Base-by-base conservation (phyloP, 2,888 invertebrate genomes). In the Dasysyrphus tricinctus region DNA sequence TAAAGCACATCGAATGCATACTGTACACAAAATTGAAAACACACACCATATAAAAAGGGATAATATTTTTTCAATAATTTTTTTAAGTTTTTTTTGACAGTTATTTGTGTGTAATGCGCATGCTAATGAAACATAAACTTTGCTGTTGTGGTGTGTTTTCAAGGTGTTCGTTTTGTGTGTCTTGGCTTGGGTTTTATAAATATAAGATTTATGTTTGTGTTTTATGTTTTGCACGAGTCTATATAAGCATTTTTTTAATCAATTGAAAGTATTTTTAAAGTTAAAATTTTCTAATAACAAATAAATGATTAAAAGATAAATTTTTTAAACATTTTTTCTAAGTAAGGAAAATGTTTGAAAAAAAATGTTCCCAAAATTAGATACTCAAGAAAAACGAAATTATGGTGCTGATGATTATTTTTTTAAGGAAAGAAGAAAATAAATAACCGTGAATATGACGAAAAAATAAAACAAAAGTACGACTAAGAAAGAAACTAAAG, bases 101-200 rank as follows among this genome's bases (percentile, higher is more conserved):
- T 24, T 2, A 24, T 12, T n/a, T 12, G 12, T 29, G 51, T 51
- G 16, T 47, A 11, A 19, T 19, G 9, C 19, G 70, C 88, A 88
- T 85, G 85, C 88, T 79, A 24, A 80, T 80, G 77, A 79, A 74
- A 78, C 72, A 56, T 79, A 24, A 65, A 75, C 65, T 51, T 24
- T 72, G 67, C 32, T 32, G 24, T 34, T 19, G 34, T 34, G 12
- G 34, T 34, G 12, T 77, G 51, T 61, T 75, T 9, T 44, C 51
- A 63, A 57, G 47, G 37, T 74, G 34, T 76, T 29, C 5, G 37
- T 39, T 59, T 69, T 47, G 16, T 70, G 19, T 76, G 74, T 78
- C 29, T 88, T 88, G 88, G 83, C 86, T 88, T 88, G 88, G 84
- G 77, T 88, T 11, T 74, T 63, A n/a, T 47, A 69, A 59, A 56